These are phyloP conservation scores for Percopsis transmontana DNA, from an alignment of 2,113 vertebrate species.

Conservation along the genomic window DNA sequence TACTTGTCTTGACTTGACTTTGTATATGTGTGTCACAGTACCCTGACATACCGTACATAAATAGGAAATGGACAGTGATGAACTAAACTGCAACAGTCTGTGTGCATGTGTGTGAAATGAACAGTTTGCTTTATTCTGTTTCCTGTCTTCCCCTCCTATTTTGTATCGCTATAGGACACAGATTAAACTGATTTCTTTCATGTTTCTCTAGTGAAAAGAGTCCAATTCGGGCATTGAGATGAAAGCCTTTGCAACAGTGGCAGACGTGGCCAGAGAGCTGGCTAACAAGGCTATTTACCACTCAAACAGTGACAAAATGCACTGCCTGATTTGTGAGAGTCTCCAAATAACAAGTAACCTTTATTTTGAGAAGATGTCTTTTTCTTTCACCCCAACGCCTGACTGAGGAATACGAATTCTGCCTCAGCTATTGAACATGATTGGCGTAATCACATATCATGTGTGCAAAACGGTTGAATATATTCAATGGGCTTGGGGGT, in stretches of 20 bases:
- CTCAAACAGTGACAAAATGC: conserved; percentile 35
- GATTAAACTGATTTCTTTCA: conserved; percentile 41
- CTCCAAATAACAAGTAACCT: conserved; percentile 33
- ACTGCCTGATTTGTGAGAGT: conserved; percentile 40
- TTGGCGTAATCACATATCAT: background rate
- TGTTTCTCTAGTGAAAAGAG: conserved; percentile 44
- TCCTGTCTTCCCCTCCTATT: conserved; percentile 11
- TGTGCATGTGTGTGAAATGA: background rate
- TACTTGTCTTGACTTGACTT: background rate
- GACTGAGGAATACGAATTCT: conserved; percentile 8
- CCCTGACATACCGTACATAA: background rate
- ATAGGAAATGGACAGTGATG: background rate
- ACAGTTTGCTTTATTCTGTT: background rate
- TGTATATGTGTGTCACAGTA: background rate
- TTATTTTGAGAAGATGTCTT: conserved; percentile 39
- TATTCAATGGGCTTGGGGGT: conserved; percentile 9
- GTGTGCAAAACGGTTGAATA: conserved; percentile 20
- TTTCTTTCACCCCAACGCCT: conserved; percentile 15
- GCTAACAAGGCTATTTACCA: conserved; percentile 59
- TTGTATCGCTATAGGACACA: conserved; percentile 13
- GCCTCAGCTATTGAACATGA: conserved; percentile 11
- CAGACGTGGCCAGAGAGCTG: conserved; percentile 39
- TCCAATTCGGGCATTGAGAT: conserved; percentile 50
- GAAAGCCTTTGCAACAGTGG: conserved; percentile 42
- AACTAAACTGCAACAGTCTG: background rate